Base-by-base conservation (phyloP, 2,113 vertebrate genomes). In the Vombatus ursinus region DNA sequence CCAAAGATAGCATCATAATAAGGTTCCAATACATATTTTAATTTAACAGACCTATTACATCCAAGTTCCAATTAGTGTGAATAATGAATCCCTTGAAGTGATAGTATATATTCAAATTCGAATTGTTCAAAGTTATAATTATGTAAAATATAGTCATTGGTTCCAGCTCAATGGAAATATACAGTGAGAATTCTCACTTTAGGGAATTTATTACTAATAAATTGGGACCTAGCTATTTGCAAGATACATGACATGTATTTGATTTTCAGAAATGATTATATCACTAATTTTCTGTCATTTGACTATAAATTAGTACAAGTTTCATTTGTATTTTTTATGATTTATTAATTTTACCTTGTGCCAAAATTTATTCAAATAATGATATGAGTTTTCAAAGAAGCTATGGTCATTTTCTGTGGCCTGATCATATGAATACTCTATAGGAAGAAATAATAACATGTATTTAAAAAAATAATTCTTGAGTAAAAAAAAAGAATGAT, bases 291-390 rank as follows among this genome's bases (percentile, higher is more conserved):
- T 93, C 8, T 84, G 44, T 94, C 50, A 28, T 19, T 91, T 96
- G 95, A 92, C 54, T 95, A 95, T 90, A 96, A 95, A 96, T 92
- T 61, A 92, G 93, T 95, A 49, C 52, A 50, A 57, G 50, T 50
- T 91, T 96, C 89, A 92, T 48, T 91, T 89, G 1, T 90, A 31
- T 95, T 24, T 94, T 93, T 25, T 51, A n/a, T 95, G 61, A 61
- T 93, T 84, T 91, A 50, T 93, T 91, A 95, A 92, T 52, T 92
- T 93, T 89, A 37, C 12, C 54, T 92, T 95, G 52, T 92, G 23
- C 54, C 14, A 61, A 93, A 96, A 96, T 28, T 31, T 49, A 95
- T 52, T 26, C 91, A 57, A 96, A 53, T 92, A 48, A 16, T 47
- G 47, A 48, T 93, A 50, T 94, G 89, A 49, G 10, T 93, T 93